Evolutionary conservation across 2,888 invertebrate genomes (phyloP).

Genomic region (Chalcosyrphus nemorum): DNA sequence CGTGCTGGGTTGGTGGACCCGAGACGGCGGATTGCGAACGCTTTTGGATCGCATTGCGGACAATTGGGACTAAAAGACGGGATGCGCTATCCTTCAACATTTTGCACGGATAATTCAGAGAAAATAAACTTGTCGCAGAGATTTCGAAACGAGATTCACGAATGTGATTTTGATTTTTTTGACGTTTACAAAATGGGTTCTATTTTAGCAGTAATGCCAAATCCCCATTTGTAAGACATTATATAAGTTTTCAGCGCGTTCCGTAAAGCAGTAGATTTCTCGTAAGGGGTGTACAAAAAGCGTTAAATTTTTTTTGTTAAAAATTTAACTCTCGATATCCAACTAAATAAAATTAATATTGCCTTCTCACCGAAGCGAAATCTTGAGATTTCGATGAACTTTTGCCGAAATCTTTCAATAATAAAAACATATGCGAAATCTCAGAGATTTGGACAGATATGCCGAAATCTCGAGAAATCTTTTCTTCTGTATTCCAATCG

Average conservation of each 20-base stretch:
- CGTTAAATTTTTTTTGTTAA: too few relatives aligned
- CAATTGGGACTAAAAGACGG: conserved; percentile 78
- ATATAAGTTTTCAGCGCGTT: background rate
- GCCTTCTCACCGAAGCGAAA: too few relatives aligned
- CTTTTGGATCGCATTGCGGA: conserved; percentile 78
- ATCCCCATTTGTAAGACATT: background rate
- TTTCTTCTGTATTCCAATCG: too few relatives aligned
- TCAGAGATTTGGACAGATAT: too few relatives aligned
- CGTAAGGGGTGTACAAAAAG: too few relatives aligned
- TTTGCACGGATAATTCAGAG: background rate
- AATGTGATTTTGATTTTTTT: conserved; percentile 39
- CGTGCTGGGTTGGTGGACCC: conserved; percentile 79
- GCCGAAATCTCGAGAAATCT: too few relatives aligned
- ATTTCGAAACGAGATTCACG: background rate
- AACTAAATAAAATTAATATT: too few relatives aligned
- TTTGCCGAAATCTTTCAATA: too few relatives aligned
- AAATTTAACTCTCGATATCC: too few relatives aligned
- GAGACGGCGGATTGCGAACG: conserved; percentile 79
- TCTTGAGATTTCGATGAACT: too few relatives aligned
- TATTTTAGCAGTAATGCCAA: conserved; percentile 10
- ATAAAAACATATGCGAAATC: too few relatives aligned
- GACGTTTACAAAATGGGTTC: conserved; percentile 30
- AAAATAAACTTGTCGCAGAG: background rate
- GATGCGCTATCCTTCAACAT: conserved; percentile 79
- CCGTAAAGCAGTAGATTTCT: too few relatives aligned